Conservation (phyloP, 2,888 invertebrate genomes). For the Pachymerium ferrugineum region DNA sequence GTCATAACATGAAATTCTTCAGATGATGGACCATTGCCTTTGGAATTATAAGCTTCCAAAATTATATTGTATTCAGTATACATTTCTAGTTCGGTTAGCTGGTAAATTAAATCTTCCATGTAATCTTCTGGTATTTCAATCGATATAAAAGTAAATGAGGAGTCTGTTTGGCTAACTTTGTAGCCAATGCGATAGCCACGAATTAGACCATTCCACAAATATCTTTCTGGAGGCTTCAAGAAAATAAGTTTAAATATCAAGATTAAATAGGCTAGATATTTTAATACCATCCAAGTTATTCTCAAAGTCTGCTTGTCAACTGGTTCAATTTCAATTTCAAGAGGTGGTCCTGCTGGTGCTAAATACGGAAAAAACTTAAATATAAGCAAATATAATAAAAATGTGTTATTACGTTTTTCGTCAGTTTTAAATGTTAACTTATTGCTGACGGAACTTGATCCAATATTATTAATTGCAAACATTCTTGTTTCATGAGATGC, state of each 20-base stretch:
- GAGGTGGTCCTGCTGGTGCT: conserved; percentile 29
- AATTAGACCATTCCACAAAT: conserved; percentile 29
- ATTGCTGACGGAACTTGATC: too few relatives aligned
- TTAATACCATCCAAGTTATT: conserved; percentile 12
- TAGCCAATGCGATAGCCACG: conserved; percentile 26
- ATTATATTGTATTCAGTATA: conserved; percentile 29
- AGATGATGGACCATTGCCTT: conserved; percentile 11
- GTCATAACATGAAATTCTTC: conserved; percentile 29
- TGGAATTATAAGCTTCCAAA: not conserved
- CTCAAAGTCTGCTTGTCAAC: conserved; percentile 25
- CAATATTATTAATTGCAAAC: too few relatives aligned
- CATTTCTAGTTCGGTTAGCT: conserved; percentile 28
- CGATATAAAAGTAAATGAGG: not conserved
- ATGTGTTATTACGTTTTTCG: not conserved
- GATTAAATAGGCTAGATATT: not conserved
- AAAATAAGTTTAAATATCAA: not conserved
- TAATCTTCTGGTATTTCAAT: conserved; percentile 30
- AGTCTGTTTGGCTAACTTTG: not conserved
- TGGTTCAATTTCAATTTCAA: conserved; percentile 9
- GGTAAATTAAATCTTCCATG: conserved; percentile 29
- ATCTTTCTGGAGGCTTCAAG: conserved; percentile 16
- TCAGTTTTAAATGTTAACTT: not conserved
- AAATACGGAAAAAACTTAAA: not conserved
- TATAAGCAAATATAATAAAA: not conserved
- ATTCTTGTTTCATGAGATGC: too few relatives aligned